These are phyloP conservation scores for Scalopus aquaticus DNA, from an alignment of 2,113 vertebrate species.

Conservation along the genomic window DNA sequence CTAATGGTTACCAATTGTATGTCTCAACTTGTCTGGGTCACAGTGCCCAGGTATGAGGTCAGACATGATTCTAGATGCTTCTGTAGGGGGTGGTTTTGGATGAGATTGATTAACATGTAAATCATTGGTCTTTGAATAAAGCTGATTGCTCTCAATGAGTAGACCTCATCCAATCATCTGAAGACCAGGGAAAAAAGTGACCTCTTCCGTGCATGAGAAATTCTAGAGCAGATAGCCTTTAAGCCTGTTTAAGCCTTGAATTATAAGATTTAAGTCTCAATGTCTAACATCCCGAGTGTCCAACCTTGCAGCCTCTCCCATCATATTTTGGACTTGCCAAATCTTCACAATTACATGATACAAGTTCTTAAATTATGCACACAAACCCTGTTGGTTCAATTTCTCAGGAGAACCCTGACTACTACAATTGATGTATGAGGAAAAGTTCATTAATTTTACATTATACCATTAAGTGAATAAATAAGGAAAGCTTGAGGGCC, in stretches of 20 bases:
- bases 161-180: neutral
- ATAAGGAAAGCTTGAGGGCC: neutral
- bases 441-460: neutral
- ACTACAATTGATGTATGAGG: neutral
- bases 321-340: conserved; percentile 7
- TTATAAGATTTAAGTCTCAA: neutral
- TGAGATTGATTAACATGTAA: neutral
- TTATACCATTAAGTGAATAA: neutral
- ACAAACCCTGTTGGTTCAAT: neutral
- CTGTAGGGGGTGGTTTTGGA: neutral
- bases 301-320: neutral
- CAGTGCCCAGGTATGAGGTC: neutral
- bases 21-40: neutral
- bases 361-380: neutral
- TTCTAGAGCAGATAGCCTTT: neutral
- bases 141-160: neutral
- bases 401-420: neutral
- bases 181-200: neutral
- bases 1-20: neutral
- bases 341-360: neutral
- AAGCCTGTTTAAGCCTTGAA: neutral
- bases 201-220: neutral
- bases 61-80: conserved; percentile 3
- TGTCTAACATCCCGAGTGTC: neutral
- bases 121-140: neutral